A percentile compares a stretch with the other conserved stretches of the same genome.
Conservation (phyloP, 2,113 vertebrate genomes). For the Syrmaticus mikado region DNA sequence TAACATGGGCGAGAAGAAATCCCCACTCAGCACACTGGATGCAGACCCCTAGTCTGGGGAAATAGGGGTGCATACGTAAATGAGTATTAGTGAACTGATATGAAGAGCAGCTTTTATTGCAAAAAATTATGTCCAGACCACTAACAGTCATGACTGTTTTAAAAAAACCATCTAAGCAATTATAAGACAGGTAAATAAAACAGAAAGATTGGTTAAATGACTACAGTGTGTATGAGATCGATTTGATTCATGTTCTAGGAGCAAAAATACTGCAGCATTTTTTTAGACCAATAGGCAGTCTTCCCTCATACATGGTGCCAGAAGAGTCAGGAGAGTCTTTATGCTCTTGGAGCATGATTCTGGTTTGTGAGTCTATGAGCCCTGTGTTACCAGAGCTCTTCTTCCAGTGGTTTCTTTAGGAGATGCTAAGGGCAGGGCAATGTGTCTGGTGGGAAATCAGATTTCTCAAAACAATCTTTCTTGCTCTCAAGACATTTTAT, state of each 20-base stretch:
- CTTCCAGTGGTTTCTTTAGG: not conserved
- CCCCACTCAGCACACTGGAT: not conserved
- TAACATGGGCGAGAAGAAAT: not conserved
- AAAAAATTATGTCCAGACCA: not conserved
- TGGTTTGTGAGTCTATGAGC: not conserved
- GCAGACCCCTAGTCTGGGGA: not conserved
- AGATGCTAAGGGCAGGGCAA: not conserved
- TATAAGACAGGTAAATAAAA: not conserved
- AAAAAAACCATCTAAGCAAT: not conserved
- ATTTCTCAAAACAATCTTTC: not conserved
- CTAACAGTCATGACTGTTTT: not conserved
- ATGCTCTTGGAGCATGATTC: not conserved
- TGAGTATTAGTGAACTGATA: not conserved
- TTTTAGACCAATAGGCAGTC: not conserved
- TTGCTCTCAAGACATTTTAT: not conserved
- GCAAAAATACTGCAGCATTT: not conserved
- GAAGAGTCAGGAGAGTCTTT: not conserved
- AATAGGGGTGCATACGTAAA: fast-evolving
- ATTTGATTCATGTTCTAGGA: not conserved
- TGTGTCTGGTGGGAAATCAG: not conserved
- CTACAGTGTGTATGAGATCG: fast-evolving
- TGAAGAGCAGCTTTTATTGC: not conserved
- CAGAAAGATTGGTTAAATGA: not conserved
- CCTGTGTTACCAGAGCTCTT: not conserved
- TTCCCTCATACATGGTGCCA: not conserved